phyloP scores from a whole-genome alignment of 2,113 vertebrate species.

The Nerophis lumbriciformis region DNA sequence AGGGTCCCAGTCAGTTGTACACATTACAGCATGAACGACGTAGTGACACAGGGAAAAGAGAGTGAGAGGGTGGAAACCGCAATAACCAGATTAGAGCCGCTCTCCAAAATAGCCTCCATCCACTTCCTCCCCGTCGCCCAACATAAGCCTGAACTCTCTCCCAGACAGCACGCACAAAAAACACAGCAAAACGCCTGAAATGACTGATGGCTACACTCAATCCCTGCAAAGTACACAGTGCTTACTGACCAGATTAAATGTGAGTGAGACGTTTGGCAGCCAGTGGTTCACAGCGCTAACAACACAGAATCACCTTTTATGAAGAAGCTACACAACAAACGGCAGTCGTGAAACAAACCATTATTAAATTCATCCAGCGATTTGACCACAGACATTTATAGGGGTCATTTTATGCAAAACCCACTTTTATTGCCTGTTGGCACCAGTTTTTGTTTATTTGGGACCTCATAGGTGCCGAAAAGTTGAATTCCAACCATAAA shows the following conservation, averaged over 20 bases:
- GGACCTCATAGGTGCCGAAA: too few species aligned
- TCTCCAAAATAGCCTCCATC: constrained; percentile 54
- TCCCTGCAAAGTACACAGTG: background rate
- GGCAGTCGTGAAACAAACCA: too few species aligned
- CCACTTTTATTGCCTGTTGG: too few species aligned
- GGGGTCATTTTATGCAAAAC: too few species aligned
- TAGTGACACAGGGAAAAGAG: constrained; percentile 23
- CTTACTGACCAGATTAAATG: background rate
- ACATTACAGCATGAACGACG: constrained; percentile 8
- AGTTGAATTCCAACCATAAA: too few species aligned
- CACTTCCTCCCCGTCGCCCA: constrained; percentile 39
- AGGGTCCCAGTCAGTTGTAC: background rate
- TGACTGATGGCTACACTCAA: background rate
- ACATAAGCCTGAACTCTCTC: constrained; percentile 41
- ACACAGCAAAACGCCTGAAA: background rate
- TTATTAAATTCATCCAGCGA: too few species aligned
- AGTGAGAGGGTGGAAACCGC: constrained; percentile 44
- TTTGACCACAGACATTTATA: too few species aligned
- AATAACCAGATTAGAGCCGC: constrained; percentile 52
- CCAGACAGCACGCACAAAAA: constrained; percentile 30
- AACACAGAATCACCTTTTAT: background rate
- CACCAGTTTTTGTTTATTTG: too few species aligned
- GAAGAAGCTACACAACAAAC: too few species aligned
- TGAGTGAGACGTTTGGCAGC: background rate
- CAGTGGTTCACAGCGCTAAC: background rate